phyloP scores from a whole-genome alignment of 2,113 vertebrate genomes.

The Ophiodon elongatus region DNA sequence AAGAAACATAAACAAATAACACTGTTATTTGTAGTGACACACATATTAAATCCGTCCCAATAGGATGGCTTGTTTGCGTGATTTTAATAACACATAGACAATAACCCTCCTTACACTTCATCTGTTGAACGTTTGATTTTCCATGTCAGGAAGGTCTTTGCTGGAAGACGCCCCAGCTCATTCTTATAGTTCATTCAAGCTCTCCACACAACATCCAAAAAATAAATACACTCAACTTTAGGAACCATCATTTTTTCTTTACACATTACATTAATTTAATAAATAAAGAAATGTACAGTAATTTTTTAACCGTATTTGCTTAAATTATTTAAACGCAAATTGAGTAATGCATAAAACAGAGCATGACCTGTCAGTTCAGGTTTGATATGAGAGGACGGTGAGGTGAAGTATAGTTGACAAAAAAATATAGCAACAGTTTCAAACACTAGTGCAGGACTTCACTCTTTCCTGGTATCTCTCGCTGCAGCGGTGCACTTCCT shows the following conservation, averaged over 20 bases:
- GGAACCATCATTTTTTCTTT: slow-evolving; percentile 51
- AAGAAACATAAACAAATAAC: slow-evolving; percentile 59
- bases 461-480: slow-evolving; percentile 19
- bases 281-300: slow-evolving; percentile 78
- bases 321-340: slow-evolving; percentile 66
- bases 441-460: slow-evolving; percentile 54
- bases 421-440: slow-evolving; percentile 25
- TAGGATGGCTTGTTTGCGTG: slow-evolving; percentile 32
- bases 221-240: slow-evolving; percentile 81
- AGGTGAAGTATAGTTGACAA: slow-evolving; percentile 32
- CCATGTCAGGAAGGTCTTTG: slow-evolving; percentile 66
- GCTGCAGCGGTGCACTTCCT: slow-evolving; percentile 55
- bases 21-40: slow-evolving; percentile 72
- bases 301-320: slow-evolving; percentile 59
- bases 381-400: slow-evolving; percentile 48
- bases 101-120: slow-evolving; percentile 32
- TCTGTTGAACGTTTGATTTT: slow-evolving; percentile 30
- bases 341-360: slow-evolving; percentile 55
- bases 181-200: slow-evolving; percentile 64
- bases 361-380: slow-evolving; percentile 59
- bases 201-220: slow-evolving; percentile 68
- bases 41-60: slow-evolving; percentile 35
- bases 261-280: slow-evolving; percentile 71
- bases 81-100: slow-evolving; percentile 55
- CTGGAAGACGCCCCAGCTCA: slow-evolving; percentile 35